Conservation (phyloP, 2,113 vertebrate species). For the Nanorana parkeri region DNA sequence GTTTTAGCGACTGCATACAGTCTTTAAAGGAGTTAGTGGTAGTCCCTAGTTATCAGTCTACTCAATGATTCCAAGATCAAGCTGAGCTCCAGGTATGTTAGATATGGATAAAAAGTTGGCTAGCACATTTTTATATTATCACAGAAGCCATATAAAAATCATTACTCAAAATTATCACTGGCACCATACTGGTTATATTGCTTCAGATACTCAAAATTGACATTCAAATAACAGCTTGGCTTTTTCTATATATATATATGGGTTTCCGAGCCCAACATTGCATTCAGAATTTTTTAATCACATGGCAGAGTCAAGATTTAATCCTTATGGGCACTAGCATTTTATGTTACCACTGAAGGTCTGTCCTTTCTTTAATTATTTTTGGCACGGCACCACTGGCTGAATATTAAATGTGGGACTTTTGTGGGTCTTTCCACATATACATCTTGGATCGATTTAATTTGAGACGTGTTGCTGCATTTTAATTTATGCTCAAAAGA, state of each 20-base stretch:
- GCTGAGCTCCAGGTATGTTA: not conserved
- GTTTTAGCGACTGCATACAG: not conserved
- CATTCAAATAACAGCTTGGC: no score
- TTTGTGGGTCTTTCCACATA: not conserved
- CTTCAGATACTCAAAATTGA: no score
- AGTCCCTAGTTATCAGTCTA: slow-evolving; percentile 11
- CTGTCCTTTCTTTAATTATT: slow-evolving; percentile 12
- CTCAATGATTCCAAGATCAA: not conserved
- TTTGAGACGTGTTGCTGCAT: slow-evolving; percentile 25
- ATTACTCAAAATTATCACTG: no score
- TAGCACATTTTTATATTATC: not conserved
- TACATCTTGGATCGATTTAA: not conserved
- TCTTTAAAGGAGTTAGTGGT: slow-evolving; percentile 26
- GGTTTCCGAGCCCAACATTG: no score
- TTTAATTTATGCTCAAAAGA: slow-evolving; percentile 7
- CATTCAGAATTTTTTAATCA: no score
- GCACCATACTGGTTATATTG: no score
- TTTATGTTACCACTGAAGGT: not conserved
- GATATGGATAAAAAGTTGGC: slow-evolving; percentile 24
- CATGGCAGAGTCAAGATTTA: not conserved
- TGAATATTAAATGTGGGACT: slow-evolving; percentile 25
- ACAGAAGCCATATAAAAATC: no score
- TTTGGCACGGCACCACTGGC: not conserved
- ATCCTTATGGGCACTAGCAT: not conserved
- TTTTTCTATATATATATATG: no score